Base-by-base conservation (phyloP, 2,888 invertebrate species). In the Latrodectus elegans region DNA sequence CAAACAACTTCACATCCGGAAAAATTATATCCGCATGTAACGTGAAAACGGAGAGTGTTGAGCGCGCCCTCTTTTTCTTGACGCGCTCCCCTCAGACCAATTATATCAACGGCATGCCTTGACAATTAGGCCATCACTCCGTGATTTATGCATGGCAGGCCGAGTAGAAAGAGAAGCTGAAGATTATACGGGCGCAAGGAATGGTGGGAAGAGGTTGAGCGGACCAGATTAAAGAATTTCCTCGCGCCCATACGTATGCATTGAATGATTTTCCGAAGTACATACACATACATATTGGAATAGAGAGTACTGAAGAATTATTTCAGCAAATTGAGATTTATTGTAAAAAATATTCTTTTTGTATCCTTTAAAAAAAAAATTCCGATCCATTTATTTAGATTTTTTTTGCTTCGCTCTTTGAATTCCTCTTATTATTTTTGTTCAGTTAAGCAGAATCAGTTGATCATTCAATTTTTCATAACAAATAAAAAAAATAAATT, bases 21-120 rank as follows among this genome's bases (percentile, higher is more conserved):
- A 87, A 72, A 87, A 72, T 87, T 81, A 77, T 72, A 87, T 87
- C 81, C 81, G 72, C 77, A 77, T 81, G 81, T 72, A 81, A 73
- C 64, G 51, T 11, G 17, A 49, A 15, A 73, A 52, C 22, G 26
- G 60, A 49, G 60, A 64, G 38, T 38, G 55, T 55, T 55, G 60
- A 14, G 14, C 60, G 51, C 51, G n/a, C 52, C 64, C 22, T 74
- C 53, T 55, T 60, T 51, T 51, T 64, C 75, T 68, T 71, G 74
- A 65, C 60, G 64, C 74, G 55, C 67, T 75, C 53, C 60, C 65
- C 53, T 71, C 52, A 70, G 76, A 81, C 81, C 86, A 87, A 87
- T 87, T 87, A 87, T 82, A 72, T 68, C 76, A 81, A 70, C 70
- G 22, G 67, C 76, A 81, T 81, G 65, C 72, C 81, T 67, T 77